Evolutionary conservation across 2,888 invertebrate species (phyloP).

Genomic region (Melanargia galathea): DNA sequence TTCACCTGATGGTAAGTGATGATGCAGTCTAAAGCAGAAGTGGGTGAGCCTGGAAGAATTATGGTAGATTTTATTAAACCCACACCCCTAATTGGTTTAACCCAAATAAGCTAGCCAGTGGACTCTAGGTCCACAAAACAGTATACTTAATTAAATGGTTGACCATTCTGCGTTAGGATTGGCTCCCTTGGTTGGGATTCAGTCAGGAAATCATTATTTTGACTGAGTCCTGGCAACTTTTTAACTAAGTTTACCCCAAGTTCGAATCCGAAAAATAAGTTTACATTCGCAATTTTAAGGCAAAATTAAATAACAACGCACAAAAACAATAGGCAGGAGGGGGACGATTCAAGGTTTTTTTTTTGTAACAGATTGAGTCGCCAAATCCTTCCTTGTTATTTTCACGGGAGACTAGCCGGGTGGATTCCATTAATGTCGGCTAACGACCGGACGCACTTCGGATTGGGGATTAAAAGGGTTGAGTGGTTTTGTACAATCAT

Average conservation of each 20-base stretch:
- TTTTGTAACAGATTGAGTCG: slow-evolving; percentile 62
- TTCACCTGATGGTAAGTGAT: too few species aligned
- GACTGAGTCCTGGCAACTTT: too few species aligned
- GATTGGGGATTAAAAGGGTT: slow-evolving; percentile 81
- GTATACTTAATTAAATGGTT: too few species aligned
- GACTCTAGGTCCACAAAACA: too few species aligned
- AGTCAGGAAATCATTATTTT: too few species aligned
- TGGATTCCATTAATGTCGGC: slow-evolving; percentile 80
- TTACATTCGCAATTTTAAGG: background rate
- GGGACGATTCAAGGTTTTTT: slow-evolving; percentile 39
- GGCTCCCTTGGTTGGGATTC: too few species aligned
- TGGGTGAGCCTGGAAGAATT: too few species aligned
- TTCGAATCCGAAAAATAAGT: background rate
- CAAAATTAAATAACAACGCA: slow-evolving; percentile 9
- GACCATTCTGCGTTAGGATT: too few species aligned
- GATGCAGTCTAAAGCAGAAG: too few species aligned
- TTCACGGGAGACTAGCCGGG: slow-evolving; percentile 74
- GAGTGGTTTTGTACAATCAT: slow-evolving; percentile 81
- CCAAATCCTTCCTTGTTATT: slow-evolving; percentile 74
- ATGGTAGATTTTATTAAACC: too few species aligned
- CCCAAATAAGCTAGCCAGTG: too few species aligned
- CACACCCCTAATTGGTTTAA: too few species aligned
- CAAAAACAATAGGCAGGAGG: background rate
- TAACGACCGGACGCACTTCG: slow-evolving; percentile 81
- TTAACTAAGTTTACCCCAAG: background rate